phyloP scores from a whole-genome alignment of 2,888 invertebrate genomes.

The Amaurobius ferox region DNA sequence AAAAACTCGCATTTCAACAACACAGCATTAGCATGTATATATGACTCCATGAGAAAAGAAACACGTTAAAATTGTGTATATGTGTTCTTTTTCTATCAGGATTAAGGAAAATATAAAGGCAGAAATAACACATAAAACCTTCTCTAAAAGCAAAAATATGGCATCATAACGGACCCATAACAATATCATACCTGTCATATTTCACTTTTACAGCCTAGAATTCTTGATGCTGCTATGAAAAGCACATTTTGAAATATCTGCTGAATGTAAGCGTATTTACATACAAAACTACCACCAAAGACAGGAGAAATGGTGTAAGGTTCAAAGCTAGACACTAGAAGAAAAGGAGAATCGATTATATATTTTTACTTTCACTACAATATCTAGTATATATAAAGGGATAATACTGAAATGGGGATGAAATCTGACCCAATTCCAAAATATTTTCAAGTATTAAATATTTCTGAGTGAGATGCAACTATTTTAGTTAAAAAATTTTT shows the following conservation, averaged over 20 bases:
- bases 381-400: no score
- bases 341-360: no score
- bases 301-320: not conserved
- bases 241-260: conserved; percentile 44
- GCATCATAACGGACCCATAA: conserved; percentile 61
- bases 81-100: conserved; percentile 33
- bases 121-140: conserved; percentile 35
- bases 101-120: conserved; percentile 29
- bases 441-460: no score
- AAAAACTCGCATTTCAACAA: no score
- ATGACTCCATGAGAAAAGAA: no score
- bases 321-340: no score
- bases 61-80: not conserved
- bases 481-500: no score
- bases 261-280: conserved; percentile 47
- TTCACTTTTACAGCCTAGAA: conserved; percentile 63
- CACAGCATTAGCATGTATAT: no score
- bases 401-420: no score
- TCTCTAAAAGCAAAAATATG: conserved; percentile 60
- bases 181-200: conserved; percentile 66
- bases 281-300: conserved; percentile 28
- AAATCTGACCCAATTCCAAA: no score
- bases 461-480: no score
- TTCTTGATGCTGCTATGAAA: conserved; percentile 52
- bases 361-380: no score